A percentile compares a stretch with the other conserved stretches of the same genome.
Evolutionary conservation across 1,140 invertebrate species (phyloP).

Genomic region (Drosophila tristis): DNA sequence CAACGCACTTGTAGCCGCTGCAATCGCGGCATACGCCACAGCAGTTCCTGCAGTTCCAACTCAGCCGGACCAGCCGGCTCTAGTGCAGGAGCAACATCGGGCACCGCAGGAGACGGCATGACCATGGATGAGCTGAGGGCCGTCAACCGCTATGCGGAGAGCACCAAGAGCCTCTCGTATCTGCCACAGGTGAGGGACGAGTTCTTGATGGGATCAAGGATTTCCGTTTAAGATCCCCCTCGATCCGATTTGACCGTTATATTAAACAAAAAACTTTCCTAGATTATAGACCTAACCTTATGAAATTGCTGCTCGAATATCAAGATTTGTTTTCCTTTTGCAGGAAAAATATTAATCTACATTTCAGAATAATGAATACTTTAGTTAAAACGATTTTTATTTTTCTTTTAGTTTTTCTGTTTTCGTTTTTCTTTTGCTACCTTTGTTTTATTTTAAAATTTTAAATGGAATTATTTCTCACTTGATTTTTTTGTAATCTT

Average conservation of each 20-base stretch:
- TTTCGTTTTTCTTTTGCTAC: too few relatives aligned
- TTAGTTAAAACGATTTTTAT: too few relatives aligned
- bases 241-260: constrained; percentile 16
- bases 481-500: constrained; percentile 19
- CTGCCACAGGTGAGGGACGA: constrained; percentile 91
- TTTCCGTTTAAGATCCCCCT: constrained; percentile 71
- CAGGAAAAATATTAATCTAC: background rate
- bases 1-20: constrained; percentile 76
- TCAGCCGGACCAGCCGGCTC: constrained; percentile 85
- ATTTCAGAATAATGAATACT: too few relatives aligned
- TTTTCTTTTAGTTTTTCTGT: too few relatives aligned
- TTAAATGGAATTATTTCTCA: too few relatives aligned
- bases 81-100: constrained; percentile 88
- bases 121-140: constrained; percentile 92
- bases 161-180: constrained; percentile 95
- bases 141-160: constrained; percentile 95
- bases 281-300: constrained; percentile 42
- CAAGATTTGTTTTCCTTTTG: constrained; percentile 1
- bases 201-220: constrained; percentile 78
- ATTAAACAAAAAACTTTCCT: constrained; percentile 22
- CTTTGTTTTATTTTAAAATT: too few relatives aligned
- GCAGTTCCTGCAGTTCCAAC: constrained; percentile 88
- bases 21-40: constrained; percentile 83
- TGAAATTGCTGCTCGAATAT: constrained; percentile 44
- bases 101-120: constrained; percentile 84